A percentile compares a stretch with the other conserved stretches of the same genome.
These are phyloP conservation scores for Diarsia rubi DNA, from an alignment of 2,888 invertebrate species.

Conservation along the genomic window DNA sequence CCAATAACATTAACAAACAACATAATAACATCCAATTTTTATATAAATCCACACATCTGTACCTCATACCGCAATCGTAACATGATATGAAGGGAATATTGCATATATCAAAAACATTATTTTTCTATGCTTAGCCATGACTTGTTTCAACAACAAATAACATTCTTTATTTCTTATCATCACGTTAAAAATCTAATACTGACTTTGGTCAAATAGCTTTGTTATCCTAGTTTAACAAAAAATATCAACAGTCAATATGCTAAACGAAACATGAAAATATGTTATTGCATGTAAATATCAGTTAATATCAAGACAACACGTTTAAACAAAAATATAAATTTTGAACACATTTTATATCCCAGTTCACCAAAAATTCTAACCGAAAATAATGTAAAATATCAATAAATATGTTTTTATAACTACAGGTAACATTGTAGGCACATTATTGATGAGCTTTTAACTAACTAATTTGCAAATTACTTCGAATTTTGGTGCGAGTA, in stretches of 20 bases:
- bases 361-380: conserved; percentile 81
- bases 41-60: conserved; percentile 82
- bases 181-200: conserved; percentile 90
- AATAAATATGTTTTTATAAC: conserved; percentile 83
- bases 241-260: conserved; percentile 90
- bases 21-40: conserved; percentile 83
- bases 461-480: conserved; percentile 73
- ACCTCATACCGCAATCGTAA: conserved; percentile 80
- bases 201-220: conserved; percentile 91
- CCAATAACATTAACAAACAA: conserved; percentile 91
- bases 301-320: conserved; percentile 84
- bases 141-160: conserved; percentile 84
- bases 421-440: conserved; percentile 91
- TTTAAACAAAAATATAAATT: conserved; percentile 79
- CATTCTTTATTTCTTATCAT: conserved; percentile 81
- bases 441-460: conserved; percentile 87
- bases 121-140: conserved; percentile 83
- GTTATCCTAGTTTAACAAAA: conserved; percentile 90
- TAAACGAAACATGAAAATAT: conserved; percentile 84
- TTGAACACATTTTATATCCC: conserved; percentile 88
- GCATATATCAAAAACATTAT: conserved; percentile 78
- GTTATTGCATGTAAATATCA: conserved; percentile 89
- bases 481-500: conserved; percentile 49
- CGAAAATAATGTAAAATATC: conserved; percentile 79
- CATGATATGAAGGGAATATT: conserved; percentile 87